phyloP scores from a whole-genome alignment of 1,140 invertebrate species.

The Neodiprion virginianus region DNA sequence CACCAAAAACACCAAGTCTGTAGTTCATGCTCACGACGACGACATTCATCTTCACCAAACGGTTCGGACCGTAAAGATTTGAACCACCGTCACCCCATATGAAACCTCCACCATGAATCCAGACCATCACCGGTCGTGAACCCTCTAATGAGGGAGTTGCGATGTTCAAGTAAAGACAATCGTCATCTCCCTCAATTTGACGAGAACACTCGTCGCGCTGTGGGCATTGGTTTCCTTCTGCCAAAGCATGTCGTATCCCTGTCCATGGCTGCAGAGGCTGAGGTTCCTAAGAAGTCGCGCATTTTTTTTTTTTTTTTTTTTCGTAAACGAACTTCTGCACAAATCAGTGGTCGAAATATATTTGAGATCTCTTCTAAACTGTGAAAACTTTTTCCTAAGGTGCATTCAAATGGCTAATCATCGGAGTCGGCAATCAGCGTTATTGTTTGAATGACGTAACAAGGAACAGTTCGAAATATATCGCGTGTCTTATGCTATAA shows the following conservation, averaged over 20 bases:
- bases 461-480: too few species aligned
- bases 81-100: constrained; percentile 56
- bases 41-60: constrained; percentile 63
- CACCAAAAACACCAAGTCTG: constrained; percentile 66
- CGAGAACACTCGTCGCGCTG: constrained; percentile 29
- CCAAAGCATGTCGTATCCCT: constrained; percentile 34
- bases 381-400: too few species aligned
- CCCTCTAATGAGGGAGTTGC: constrained; percentile 70
- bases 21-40: constrained; percentile 70
- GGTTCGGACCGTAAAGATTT: constrained; percentile 58
- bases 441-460: too few species aligned
- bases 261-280: constrained; percentile 36
- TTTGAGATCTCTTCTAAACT: too few species aligned
- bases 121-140: constrained; percentile 71
- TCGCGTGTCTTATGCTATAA: too few species aligned
- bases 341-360: constrained; percentile 1
- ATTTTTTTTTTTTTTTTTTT: too few species aligned
- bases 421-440: too few species aligned
- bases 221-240: constrained; percentile 28
- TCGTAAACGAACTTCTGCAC: too few species aligned
- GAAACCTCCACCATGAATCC: constrained; percentile 75
- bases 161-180: constrained; percentile 84
- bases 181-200: constrained; percentile 64
- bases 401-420: too few species aligned
- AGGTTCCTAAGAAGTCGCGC: constrained; percentile 35